Percentiles rank a stretch among this genome's conserved stretches.
Conservation (phyloP, 2,113 vertebrate genomes). For the Heloderma charlesbogerti region DNA sequence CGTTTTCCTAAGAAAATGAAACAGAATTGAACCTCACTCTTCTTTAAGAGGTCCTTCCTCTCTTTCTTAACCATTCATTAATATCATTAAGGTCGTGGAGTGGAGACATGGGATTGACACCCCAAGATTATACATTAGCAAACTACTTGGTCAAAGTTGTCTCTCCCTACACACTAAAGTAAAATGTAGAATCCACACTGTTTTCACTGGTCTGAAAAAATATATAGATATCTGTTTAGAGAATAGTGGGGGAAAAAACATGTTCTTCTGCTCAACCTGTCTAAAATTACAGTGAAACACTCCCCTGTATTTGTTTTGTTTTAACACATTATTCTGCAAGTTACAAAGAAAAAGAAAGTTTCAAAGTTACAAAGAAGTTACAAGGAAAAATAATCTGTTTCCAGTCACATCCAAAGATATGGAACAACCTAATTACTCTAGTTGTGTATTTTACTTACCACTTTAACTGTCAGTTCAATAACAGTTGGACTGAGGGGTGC, state of each 20-base stretch:
- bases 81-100: not conserved
- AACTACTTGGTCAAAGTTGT: not conserved
- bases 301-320: not conserved
- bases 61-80: not conserved
- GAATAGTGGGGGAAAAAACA: accelerated
- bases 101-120: not conserved
- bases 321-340: not conserved
- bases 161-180: not conserved
- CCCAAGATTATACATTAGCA: accelerated
- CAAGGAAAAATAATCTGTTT: not conserved
- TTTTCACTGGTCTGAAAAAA: not conserved
- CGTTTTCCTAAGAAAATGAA: not conserved
- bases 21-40: not conserved
- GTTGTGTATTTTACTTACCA: not conserved
- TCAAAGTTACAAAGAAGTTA: not conserved
- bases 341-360: not conserved
- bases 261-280: not conserved
- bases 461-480: not conserved
- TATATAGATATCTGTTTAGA: not conserved
- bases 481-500: not conserved
- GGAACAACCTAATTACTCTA: not conserved
- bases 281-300: not conserved
- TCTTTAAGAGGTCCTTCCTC: not conserved
- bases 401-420: not conserved
- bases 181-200: not conserved